Evolutionary conservation across 2,888 invertebrate genomes (phyloP).

Genomic region (Harpalus rubripes): DNA sequence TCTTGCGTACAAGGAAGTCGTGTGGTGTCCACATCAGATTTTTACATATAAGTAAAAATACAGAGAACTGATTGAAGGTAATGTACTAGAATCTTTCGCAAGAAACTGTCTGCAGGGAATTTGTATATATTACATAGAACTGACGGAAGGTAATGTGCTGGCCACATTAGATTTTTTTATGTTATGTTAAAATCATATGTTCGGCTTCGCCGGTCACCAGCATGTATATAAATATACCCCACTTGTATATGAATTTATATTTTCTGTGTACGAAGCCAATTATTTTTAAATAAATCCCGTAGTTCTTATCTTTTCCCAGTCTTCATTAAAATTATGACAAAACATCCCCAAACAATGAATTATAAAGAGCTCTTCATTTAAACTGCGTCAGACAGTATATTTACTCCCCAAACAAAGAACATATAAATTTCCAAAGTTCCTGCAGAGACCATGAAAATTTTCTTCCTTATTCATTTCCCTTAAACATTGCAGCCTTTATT

Average conservation of each 20-base stretch:
- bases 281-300: background rate
- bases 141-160: no score
- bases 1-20: no score
- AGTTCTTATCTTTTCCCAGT: background rate
- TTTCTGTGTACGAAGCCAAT: background rate
- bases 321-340: constrained; percentile 7
- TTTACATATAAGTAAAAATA: no score
- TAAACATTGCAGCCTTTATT: constrained; percentile 27
- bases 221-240: no score
- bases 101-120: no score
- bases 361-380: constrained; percentile 50
- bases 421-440: constrained; percentile 42
- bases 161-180: no score
- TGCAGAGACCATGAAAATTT: background rate
- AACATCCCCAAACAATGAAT: constrained; percentile 27
- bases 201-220: no score
- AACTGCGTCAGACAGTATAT: constrained; percentile 25
- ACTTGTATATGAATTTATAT: background rate
- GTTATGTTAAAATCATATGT: no score
- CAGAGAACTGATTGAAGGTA: no score
- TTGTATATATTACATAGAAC: no score
- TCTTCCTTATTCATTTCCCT: constrained; percentile 22
- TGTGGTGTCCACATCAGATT: no score
- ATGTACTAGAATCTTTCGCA: no score
- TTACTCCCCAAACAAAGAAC: constrained; percentile 39